Percentiles rank a stretch among this genome's conserved stretches.
These are phyloP conservation scores for Sebastes schlegelii DNA, from an alignment of 2,113 vertebrate species.

Conservation along the genomic window DNA sequence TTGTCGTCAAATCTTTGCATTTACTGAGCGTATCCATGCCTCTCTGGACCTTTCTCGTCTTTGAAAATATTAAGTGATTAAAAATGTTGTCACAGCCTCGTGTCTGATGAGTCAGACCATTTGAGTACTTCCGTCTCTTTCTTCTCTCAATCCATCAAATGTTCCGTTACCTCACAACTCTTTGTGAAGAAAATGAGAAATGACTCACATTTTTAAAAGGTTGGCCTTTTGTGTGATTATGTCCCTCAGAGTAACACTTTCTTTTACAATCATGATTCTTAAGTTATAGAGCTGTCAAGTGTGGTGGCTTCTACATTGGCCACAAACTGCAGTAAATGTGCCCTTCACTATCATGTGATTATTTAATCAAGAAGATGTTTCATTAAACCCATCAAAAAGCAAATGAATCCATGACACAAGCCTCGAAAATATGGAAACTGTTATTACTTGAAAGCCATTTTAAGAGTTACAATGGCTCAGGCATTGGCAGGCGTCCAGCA, in stretches of 20 bases:
- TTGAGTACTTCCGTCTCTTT: background rate
- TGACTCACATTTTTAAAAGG: slow-evolving; percentile 11
- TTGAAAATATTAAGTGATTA: background rate
- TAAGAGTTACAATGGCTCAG: background rate
- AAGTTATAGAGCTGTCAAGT: too few relatives aligned
- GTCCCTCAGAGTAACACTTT: background rate
- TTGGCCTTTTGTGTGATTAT: background rate
- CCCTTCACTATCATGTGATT: background rate
- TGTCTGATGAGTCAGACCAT: slow-evolving; percentile 28
- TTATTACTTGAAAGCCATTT: background rate
- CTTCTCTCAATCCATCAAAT: slow-evolving; percentile 4
- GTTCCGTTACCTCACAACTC: background rate
- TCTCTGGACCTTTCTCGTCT: background rate
- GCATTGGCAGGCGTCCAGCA: background rate
- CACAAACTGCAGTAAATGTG: background rate
- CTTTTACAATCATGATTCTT: background rate
- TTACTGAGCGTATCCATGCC: background rate
- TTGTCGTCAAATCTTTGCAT: background rate
- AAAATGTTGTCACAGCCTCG: background rate
- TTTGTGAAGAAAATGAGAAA: slow-evolving; percentile 3
- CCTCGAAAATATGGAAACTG: background rate
- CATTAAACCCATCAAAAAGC: background rate
- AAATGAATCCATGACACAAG: background rate
- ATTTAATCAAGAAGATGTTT: background rate
- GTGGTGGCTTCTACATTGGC: background rate